Evolutionary conservation across 2,113 vertebrate genomes (phyloP), one percentile per base, ranked within the genome.

Genomic region (Cyprinodon tularosa): DNA sequence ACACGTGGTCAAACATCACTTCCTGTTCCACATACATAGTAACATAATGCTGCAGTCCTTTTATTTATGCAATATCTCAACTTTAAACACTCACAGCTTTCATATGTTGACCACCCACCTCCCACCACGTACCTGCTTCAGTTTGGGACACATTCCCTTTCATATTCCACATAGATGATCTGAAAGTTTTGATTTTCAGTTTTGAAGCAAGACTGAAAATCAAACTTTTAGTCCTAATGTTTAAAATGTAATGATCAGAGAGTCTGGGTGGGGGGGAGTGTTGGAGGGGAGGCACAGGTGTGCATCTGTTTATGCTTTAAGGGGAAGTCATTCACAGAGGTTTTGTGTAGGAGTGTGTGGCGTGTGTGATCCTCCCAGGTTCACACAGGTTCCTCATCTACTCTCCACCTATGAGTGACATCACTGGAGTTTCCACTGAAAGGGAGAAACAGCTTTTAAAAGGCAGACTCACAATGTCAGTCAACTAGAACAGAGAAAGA

Each of bases 351-450:
- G 77, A 76, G 84, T 76, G 13, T 78, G 71, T 70, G 61, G 36
- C 68, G 64, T 77, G 48, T 76, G 11, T 68, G 73, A 82, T 60
- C 77, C 75, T 73, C 60, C 69, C 39, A 40, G 37, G 4, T 22
- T 62, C 39, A 29, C 29, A 29, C 29, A 29, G 29, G 29, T 88
- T 87, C 84, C 81, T 85, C 72, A 66, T 66, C 3, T 66, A 68
- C 61, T 69, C 78, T 80, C 82, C 74, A 73, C 77, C 82, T 81
- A 38, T 69, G 29, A 62, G 36, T 93, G 93, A 94, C 91, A 90
- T 94, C 93, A 94, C 64, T 68, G 93, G 93, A 94, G 88, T 93
- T 94, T 90, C 93, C 92, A 90, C 12, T 29, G 1, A 0, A 48
- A 66, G 7, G 47, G 84, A 47, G 37, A 38, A 11, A 38, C 37